A percentile compares a stretch with the other conserved stretches of the same genome.
Evolutionary conservation across 2,113 vertebrate genomes (phyloP).

Genomic region (Triplophysa rosa): DNA sequence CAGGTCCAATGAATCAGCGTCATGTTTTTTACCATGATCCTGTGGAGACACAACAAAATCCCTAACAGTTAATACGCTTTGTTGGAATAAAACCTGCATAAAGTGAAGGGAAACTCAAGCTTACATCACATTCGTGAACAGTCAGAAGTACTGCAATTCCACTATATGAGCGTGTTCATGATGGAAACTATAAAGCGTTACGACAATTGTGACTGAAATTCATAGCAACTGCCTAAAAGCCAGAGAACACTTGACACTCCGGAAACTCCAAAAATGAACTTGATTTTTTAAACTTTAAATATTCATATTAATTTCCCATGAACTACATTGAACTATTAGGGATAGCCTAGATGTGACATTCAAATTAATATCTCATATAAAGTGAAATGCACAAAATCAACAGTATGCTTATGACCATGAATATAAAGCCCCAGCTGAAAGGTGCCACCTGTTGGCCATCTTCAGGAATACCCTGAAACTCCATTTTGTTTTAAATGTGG

Average conservation of each 20-base stretch:
- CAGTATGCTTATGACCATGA: background rate
- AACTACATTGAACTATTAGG: no score
- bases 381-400: background rate
- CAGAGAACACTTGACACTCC: no score
- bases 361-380: background rate
- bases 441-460: constrained; percentile 25
- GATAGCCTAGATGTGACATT: no score
- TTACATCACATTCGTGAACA: background rate
- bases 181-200: no score
- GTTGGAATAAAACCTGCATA: background rate
- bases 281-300: background rate
- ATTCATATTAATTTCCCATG: no score
- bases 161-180: no score
- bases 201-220: no score
- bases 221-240: no score
- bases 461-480: background rate
- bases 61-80: background rate
- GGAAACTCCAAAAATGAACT: no score
- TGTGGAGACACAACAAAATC: constrained; percentile 62
- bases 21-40: constrained; percentile 87
- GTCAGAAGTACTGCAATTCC: no score
- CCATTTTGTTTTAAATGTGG: background rate
- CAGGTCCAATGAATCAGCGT: constrained; percentile 92
- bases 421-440: background rate
- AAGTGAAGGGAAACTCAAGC: no score